Conservation (phyloP, 1,140 invertebrate genomes). For the Eupeodes corollae region DNA sequence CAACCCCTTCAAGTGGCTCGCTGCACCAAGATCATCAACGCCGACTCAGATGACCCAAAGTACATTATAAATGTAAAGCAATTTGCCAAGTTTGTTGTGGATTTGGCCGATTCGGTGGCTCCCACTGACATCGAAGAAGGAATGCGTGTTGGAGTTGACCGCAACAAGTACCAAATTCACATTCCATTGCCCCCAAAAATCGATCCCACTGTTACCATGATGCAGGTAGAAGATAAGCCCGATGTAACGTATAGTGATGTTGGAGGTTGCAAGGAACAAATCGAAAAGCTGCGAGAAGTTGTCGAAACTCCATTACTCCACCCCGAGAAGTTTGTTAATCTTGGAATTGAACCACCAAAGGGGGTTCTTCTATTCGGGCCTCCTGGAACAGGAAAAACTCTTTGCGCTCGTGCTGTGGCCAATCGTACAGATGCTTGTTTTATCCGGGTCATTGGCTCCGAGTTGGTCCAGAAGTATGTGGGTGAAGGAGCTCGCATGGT, state of each 20-base stretch:
- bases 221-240: conserved; percentile 23
- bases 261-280: conserved; percentile 21
- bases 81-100: conserved; percentile 99
- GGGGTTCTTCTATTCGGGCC: conserved; percentile 97
- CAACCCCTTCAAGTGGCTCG: conserved; percentile 93
- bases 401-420: conserved; percentile 87
- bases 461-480: conserved; percentile 89
- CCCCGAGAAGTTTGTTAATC: conserved; percentile 95
- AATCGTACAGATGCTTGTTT: conserved; percentile 98
- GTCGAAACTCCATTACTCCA: conserved; percentile 22
- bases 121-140: conserved; percentile 99
- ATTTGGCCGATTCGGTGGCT: conserved; percentile 95
- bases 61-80: conserved; percentile 99
- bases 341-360: conserved; percentile 98
- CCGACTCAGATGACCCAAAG: conserved; percentile 94
- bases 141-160: conserved; percentile 97
- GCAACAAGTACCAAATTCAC: conserved; percentile 99
- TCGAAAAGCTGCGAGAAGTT: conserved; percentile 23
- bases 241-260: conserved; percentile 22
- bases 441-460: conserved; percentile 96
- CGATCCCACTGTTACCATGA: conserved; percentile 26
- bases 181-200: conserved; percentile 55
- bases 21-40: conserved; percentile 98
- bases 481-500: conserved; percentile 99
- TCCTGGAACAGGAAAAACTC: conserved; percentile 94